Conservation (phyloP, 92 coral and sea anemone genomes). For the Nematostella vectensis region DNA sequence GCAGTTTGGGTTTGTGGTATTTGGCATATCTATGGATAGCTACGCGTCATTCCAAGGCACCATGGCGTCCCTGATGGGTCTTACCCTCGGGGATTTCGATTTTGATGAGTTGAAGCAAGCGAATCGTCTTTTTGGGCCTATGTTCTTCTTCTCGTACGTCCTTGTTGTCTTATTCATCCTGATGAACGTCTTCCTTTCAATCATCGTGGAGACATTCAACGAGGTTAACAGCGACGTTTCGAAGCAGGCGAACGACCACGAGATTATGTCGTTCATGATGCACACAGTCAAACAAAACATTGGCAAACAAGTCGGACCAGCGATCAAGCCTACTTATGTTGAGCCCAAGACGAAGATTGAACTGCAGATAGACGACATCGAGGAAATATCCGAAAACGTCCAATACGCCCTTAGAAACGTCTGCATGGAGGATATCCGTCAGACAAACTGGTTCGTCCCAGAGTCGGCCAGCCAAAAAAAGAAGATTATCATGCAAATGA, state of each 20-base stretch:
- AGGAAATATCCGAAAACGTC: constrained; percentile 73
- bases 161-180: constrained; percentile 66
- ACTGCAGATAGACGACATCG: constrained; percentile 58
- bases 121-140: constrained; percentile 68
- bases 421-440: constrained; percentile 83
- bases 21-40: constrained; percentile 37
- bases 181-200: constrained; percentile 81
- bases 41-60: constrained; percentile 72
- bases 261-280: constrained; percentile 81
- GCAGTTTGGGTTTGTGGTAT: constrained; percentile 65
- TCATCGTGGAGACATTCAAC: constrained; percentile 67
- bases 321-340: constrained; percentile 76
- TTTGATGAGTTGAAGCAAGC: constrained; percentile 49
- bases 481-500: constrained; percentile 60
- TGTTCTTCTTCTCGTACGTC: constrained; percentile 74
- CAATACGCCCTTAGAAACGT: constrained; percentile 82
- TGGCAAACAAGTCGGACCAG: constrained; percentile 96
- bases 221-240: constrained; percentile 65
- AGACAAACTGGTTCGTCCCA: constrained; percentile 59
- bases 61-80: constrained; percentile 55
- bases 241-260: constrained; percentile 86
- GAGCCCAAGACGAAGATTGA: constrained; percentile 77
- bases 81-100: constrained; percentile 83
- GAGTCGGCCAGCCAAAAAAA: constrained; percentile 56
- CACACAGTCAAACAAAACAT: constrained; percentile 81